Conservation (phyloP, 2,888 invertebrate species). For the Tetranychus piercei region DNA sequence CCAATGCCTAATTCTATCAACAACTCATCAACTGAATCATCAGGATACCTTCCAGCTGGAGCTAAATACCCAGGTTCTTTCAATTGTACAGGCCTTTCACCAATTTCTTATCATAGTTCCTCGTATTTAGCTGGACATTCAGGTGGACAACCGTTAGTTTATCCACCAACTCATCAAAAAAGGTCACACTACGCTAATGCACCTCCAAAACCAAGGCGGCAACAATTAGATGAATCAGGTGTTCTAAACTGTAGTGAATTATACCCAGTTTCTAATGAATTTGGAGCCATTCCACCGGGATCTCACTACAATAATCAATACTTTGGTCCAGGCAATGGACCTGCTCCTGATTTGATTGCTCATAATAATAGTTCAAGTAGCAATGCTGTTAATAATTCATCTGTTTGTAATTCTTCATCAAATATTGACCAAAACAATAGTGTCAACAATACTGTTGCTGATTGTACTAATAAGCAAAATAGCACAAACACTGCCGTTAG, state of each 20-base stretch:
- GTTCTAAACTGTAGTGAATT: slow-evolving; percentile 30
- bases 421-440: neutral
- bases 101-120: slow-evolving; percentile 14
- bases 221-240: slow-evolving; percentile 15
- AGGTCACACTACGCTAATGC: slow-evolving; percentile 73
- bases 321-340: slow-evolving; percentile 10
- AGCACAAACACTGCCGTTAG: neutral
- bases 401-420: neutral
- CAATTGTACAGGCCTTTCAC: slow-evolving; percentile 20
- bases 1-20: slow-evolving; percentile 22
- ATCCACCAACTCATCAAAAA: slow-evolving; percentile 1
- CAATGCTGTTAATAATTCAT: neutral
- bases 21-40: slow-evolving; percentile 20
- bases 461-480: neutral
- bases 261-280: slow-evolving; percentile 14
- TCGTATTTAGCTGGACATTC: neutral
- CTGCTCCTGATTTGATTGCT: slow-evolving; percentile 18
- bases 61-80: slow-evolving; percentile 26
- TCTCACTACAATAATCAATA: slow-evolving; percentile 19
- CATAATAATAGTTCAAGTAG: slow-evolving; percentile 9
- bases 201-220: slow-evolving; percentile 62
- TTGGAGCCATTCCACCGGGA: slow-evolving; percentile 17
- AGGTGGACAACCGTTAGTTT: neutral
- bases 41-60: slow-evolving; percentile 25
- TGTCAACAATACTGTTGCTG: neutral